Conservation (phyloP, 2,113 vertebrate genomes). For the human (Homo sapiens) region GRCh38 chr2:4500001-4500500, state of each 20-base stretch:
- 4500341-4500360: not conserved
- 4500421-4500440: rapidly evolving
- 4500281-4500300: not conserved
- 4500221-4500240: not conserved
- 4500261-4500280: not conserved
- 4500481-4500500: too few species aligned
- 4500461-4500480: not conserved
- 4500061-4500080: not conserved
- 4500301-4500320: not conserved
- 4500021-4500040: not conserved
- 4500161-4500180: not conserved
- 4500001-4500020: not conserved
- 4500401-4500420: not conserved
- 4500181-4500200: not conserved
- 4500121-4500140: not conserved
- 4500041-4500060: not conserved
- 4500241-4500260: not conserved
- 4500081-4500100: not conserved
- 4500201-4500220: not conserved
- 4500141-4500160: not conserved
- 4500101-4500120: not conserved
- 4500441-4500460: not conserved
- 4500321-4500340: not conserved
- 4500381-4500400: not conserved
- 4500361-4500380: not conserved